phyloP scores from a whole-genome alignment of 2,888 invertebrate species.

The Clivina fossor region DNA sequence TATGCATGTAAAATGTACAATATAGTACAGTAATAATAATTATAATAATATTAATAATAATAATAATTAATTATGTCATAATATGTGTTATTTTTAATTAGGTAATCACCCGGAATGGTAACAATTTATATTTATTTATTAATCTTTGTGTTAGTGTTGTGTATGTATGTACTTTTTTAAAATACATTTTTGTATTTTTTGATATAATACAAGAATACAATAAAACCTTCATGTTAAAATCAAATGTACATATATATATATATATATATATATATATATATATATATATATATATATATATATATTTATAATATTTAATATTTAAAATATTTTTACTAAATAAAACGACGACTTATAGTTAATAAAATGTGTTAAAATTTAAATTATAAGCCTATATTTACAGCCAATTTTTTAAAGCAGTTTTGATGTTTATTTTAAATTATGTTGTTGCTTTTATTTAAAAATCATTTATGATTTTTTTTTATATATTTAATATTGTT shows the following conservation, averaged over 20 bases:
- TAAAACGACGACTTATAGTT: no score
- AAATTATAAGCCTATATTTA: no score
- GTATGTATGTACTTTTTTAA: slow-evolving; percentile 2
- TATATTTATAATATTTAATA: no score
- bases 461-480: no score
- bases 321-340: no score
- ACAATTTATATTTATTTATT: slow-evolving; percentile 6
- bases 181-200: neutral
- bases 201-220: slow-evolving; percentile 1
- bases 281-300: no score
- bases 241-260: slow-evolving; percentile 9
- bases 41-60: slow-evolving; percentile 11
- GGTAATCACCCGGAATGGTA: slow-evolving; percentile 20
- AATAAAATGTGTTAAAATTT: no score
- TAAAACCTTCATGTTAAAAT: neutral
- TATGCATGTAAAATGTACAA: slow-evolving; percentile 13
- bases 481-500: no score
- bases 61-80: slow-evolving; percentile 7
- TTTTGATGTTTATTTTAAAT: no score
- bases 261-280: slow-evolving; percentile 5
- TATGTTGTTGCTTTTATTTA: no score
- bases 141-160: neutral
- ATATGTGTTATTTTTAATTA: slow-evolving; percentile 1
- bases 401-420: no score
- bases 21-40: slow-evolving; percentile 11